Percentiles rank a stretch among this genome's conserved stretches.
Evolutionary conservation across 2,113 vertebrate species (phyloP).

Genomic region (Chlorocebus sabaeus): DNA sequence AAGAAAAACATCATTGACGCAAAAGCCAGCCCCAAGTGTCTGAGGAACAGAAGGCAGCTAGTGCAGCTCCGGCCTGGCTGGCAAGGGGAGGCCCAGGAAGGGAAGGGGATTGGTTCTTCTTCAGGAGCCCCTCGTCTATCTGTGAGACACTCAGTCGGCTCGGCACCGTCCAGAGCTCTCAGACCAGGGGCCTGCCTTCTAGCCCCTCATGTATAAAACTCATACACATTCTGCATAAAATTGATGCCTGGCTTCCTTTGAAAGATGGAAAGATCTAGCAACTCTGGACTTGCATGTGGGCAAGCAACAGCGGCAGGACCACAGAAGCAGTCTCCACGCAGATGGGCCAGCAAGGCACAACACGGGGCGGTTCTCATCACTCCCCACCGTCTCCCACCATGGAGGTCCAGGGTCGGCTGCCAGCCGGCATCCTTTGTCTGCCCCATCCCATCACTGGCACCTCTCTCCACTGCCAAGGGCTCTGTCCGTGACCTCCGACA

Average conservation of each 20-base stretch:
- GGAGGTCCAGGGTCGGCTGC: neutral
- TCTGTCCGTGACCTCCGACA: neutral
- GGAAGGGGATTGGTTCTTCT: fast-evolving
- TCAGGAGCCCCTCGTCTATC: neutral
- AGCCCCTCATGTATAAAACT: fast-evolving
- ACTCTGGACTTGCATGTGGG: neutral
- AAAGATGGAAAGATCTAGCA: neutral
- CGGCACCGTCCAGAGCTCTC: fast-evolving
- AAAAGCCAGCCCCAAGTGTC: neutral
- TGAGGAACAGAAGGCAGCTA: neutral
- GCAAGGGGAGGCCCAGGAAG: fast-evolving
- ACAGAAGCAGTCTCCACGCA: no score
- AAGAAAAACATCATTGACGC: fast-evolving
- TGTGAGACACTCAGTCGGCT: fast-evolving
- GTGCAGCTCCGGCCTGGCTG: fast-evolving
- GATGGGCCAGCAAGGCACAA: no score
- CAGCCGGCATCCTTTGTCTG: neutral
- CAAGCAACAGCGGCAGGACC: neutral
- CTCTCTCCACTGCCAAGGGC: neutral
- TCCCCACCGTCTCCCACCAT: neutral
- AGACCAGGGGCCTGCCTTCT: neutral
- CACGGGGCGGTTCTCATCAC: neutral
- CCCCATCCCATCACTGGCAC: no score
- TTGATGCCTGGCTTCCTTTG: neutral
- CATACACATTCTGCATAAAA: neutral